Percentiles rank a stretch among this genome's conserved stretches.
Evolutionary conservation across 2,113 vertebrate species (phyloP).

Genomic region (Verasper variegatus): DNA sequence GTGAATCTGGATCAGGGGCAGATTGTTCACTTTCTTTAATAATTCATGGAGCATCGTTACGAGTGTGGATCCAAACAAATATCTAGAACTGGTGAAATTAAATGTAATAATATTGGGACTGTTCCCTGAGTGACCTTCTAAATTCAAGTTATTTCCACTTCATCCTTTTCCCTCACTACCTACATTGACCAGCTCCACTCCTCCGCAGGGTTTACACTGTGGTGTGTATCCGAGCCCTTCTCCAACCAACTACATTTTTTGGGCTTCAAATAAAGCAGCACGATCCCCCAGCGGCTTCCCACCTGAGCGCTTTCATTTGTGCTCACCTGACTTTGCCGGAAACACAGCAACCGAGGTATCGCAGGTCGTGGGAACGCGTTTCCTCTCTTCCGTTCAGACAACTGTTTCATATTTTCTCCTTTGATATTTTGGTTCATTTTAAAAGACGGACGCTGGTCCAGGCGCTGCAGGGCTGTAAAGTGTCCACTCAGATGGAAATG

Average conservation of each 20-base stretch:
- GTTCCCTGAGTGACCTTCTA: too few relatives aligned
- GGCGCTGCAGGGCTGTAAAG: constrained; percentile 8
- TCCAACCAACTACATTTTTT: neutral
- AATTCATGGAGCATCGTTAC: too few relatives aligned
- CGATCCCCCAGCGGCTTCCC: neutral
- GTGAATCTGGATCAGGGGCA: too few relatives aligned
- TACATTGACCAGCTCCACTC: too few relatives aligned
- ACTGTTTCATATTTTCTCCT: neutral
- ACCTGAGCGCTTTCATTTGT: neutral
- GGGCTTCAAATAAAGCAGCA: neutral
- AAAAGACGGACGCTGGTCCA: neutral
- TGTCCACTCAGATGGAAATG: constrained; percentile 31
- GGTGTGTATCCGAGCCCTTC: too few relatives aligned
- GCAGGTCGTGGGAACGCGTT: neutral
- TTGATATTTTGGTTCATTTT: constrained; percentile 23
- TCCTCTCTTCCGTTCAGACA: neutral
- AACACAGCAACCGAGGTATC: neutral
- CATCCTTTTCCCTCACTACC: too few relatives aligned
- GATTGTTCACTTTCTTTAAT: too few relatives aligned
- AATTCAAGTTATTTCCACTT: too few relatives aligned
- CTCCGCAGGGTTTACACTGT: too few relatives aligned
- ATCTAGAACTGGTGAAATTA: too few relatives aligned
- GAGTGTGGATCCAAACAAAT: too few relatives aligned
- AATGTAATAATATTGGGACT: too few relatives aligned
- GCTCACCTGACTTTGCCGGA: neutral